phyloP scores from a whole-genome alignment of 2,113 vertebrate genomes.

The Porphyrio hochstetteri region DNA sequence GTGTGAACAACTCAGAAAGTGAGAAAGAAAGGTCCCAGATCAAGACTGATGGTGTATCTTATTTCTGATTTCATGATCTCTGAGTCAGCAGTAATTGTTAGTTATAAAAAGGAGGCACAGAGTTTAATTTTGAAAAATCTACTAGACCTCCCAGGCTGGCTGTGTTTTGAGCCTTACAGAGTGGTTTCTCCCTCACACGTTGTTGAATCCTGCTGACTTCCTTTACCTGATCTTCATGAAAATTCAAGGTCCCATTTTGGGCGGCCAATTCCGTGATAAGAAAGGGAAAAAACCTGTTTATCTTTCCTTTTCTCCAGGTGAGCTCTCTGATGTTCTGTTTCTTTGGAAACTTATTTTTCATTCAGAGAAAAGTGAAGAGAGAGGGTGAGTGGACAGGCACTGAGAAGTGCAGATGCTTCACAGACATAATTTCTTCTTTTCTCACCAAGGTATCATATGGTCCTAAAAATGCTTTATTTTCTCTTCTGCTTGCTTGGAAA shows the following conservation, averaged over 20 bases:
- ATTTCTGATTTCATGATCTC: not conserved
- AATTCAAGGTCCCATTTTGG: not conserved
- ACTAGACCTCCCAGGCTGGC: not conserved
- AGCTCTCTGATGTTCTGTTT: not conserved
- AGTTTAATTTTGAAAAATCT: not conserved
- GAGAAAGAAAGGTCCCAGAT: not conserved
- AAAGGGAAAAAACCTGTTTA: not conserved
- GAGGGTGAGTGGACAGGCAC: not conserved
- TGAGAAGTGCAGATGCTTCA: not conserved
- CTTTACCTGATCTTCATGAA: not conserved
- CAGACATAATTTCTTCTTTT: not conserved
- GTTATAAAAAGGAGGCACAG: not conserved
- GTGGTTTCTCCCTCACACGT: not conserved
- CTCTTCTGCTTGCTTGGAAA: constrained; percentile 29
- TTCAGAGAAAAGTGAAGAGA: not conserved
- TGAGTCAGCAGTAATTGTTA: not conserved
- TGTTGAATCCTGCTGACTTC: not conserved
- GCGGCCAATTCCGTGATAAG: not conserved
- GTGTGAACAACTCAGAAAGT: not conserved
- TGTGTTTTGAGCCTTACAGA: not conserved
- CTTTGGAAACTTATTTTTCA: not conserved
- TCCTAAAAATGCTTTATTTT: not conserved
- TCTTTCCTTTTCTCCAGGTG: not conserved
- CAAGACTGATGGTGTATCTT: not conserved
- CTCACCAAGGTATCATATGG: constrained; percentile 32